Evolutionary conservation across 2,113 vertebrate species (phyloP).

Genomic region (Anhinga rufa): DNA sequence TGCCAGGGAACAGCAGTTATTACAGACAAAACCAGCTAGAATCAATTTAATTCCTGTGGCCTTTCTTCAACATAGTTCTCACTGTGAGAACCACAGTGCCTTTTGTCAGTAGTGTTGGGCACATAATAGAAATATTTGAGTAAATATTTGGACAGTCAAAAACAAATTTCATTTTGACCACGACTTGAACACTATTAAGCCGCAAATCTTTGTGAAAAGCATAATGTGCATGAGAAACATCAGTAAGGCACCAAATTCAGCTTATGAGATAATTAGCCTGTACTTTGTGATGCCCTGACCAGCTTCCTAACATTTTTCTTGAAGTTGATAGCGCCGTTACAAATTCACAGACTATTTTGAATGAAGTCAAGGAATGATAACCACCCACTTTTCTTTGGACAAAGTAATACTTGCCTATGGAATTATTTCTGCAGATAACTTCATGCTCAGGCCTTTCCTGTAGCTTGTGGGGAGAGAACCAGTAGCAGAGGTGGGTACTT

Average conservation of each 20-base stretch:
- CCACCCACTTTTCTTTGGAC: background rate
- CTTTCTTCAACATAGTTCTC: background rate
- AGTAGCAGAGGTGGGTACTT: background rate
- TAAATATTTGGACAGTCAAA: background rate
- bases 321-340: background rate
- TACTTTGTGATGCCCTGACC: background rate
- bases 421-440: background rate
- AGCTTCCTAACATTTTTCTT: background rate
- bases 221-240: background rate
- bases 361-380: background rate
- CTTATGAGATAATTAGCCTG: background rate
- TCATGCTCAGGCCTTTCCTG: background rate
- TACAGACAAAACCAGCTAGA: background rate
- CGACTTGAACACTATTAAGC: no score
- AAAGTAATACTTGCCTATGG: background rate
- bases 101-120: background rate
- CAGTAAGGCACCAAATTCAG: background rate
- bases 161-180: background rate
- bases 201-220: no score
- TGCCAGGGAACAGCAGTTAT: background rate
- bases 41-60: background rate
- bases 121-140: background rate
- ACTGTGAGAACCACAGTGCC: background rate
- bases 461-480: background rate
- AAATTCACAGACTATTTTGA: background rate